Evolutionary conservation across 2,113 vertebrate species (phyloP), one percentile per base, ranked within the genome.

Genomic region (Lynx canadensis): DNA sequence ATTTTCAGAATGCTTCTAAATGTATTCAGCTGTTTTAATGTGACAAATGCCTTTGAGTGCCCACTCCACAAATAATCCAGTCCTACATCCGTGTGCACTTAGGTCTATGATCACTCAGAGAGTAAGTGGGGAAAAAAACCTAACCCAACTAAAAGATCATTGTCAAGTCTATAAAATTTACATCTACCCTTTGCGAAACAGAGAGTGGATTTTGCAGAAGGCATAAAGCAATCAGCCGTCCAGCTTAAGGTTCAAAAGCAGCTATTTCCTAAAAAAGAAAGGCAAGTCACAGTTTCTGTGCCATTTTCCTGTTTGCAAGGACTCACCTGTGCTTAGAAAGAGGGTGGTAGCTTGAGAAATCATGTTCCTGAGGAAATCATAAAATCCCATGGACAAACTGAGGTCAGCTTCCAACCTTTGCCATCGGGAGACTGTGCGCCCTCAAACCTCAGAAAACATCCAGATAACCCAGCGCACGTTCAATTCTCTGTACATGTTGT

Each of bases 311-410:
- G 69, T 96, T 92, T 36, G 92, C 71, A 97, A 80, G 84, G 80
- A 98, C 97, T 98, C 97, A 98, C 98, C 98, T 79, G 82, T 91
- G 96, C 97, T 97, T 95, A 95, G 90, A 92, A 68, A 94, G 94
- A 98, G 45, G 65, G 48, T 45, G 86, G 92, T 23, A 0, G 3
- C 55, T 97, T 83, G 78, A 63, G 96, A 96, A 97, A 96, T 98
- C 92, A 1, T 87, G 97, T 94, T 52, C 50, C 38, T 16, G 85
- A 78, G 16, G 91, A 94, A 98, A 98, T 38, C 2, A 25, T 57
- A 91, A 93, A 98, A 96, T 96, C 95, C 93, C 66, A 57, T 4
- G 25, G 73, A 36, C 60, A 71, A 27, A 52, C 63, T 85, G 88
- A 25, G n/a, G 31, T 92, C 36, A 3, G 66, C 76, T 86, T 96